Evolutionary conservation across 2,797 vertebrate genomes (phyloP).

Genomic region (Macrochelys suwanniensis): DNA sequence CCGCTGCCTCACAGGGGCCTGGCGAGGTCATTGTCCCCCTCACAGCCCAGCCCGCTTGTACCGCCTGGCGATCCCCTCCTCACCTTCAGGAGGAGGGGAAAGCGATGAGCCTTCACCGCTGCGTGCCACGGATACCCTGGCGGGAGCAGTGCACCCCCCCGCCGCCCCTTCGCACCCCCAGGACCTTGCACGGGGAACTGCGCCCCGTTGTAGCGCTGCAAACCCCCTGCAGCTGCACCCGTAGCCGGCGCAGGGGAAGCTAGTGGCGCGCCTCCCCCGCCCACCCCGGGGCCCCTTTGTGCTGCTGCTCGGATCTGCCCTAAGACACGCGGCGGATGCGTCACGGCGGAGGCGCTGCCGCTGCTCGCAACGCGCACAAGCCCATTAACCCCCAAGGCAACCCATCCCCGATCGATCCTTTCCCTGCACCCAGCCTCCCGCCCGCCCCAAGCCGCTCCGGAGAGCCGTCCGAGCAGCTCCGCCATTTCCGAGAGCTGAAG

Average conservation of each 20-base stretch:
- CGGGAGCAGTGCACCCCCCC: background rate
- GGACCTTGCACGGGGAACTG: too few species aligned
- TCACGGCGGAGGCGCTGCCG: constrained; percentile 42
- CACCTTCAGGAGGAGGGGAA: background rate
- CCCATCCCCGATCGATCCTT: background rate
- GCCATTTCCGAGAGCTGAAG: background rate
- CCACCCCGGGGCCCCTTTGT: constrained; percentile 29
- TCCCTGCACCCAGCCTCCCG: background rate
- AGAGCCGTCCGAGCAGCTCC: background rate
- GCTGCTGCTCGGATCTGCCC: constrained; percentile 25
- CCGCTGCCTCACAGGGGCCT: background rate
- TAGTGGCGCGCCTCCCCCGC: background rate
- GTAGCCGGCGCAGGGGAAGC: constrained; percentile 28
- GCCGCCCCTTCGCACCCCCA: background rate
- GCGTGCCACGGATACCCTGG: too few species aligned
- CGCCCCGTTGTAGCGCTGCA: background rate
- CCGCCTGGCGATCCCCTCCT: background rate
- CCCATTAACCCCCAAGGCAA: background rate
- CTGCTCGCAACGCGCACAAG: background rate
- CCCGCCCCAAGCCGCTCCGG: background rate
- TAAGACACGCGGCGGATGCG: constrained; percentile 49
- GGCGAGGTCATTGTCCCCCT: background rate
- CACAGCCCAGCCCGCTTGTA: background rate
- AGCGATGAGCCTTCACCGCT: too few species aligned
- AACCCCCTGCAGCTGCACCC: constrained; percentile 59